Evolutionary conservation across 2,113 vertebrate genomes (phyloP).

Genomic region (Pholis gunnellus): DNA sequence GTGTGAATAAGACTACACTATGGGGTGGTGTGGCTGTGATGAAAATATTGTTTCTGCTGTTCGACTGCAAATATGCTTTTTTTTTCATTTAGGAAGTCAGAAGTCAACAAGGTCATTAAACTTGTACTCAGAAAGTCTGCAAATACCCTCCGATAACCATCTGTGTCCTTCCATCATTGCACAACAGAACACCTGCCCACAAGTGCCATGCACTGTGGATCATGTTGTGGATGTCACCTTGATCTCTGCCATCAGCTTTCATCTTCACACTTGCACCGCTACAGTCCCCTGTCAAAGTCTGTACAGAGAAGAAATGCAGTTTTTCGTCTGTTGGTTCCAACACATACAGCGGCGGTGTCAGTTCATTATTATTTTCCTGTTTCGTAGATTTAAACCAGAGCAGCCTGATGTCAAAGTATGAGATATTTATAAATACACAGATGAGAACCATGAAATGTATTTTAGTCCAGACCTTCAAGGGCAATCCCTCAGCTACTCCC

Average conservation of each 20-base stretch:
- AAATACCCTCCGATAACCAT: not conserved
- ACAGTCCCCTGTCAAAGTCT: not conserved
- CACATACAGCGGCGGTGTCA: constrained; percentile 1
- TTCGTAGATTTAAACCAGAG: constrained; percentile 35
- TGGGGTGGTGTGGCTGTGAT: not conserved
- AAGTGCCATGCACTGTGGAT: not conserved
- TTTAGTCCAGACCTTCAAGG: constrained; percentile 44
- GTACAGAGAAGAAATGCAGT: not conserved
- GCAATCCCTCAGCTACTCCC: constrained; percentile 19
- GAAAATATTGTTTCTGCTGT: not conserved
- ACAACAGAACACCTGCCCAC: constrained; percentile 14
- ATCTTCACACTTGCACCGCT: not conserved
- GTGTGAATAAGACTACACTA: not conserved
- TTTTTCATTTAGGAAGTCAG: not conserved
- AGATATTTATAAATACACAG: constrained; percentile 55
- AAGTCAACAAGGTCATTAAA: not conserved
- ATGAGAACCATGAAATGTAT: constrained; percentile 32
- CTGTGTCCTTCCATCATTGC: not conserved
- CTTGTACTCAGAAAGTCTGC: not conserved
- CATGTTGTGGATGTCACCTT: constrained; percentile 10
- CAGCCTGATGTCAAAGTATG: constrained; percentile 38
- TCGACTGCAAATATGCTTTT: not conserved
- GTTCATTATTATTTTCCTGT: constrained; percentile 4
- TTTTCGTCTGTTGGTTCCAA: constrained; percentile 8
- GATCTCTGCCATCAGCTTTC: constrained; percentile 13